These are phyloP conservation scores for Andrena bicolor DNA, from an alignment of 2,888 invertebrate species.

Conservation along the genomic window DNA sequence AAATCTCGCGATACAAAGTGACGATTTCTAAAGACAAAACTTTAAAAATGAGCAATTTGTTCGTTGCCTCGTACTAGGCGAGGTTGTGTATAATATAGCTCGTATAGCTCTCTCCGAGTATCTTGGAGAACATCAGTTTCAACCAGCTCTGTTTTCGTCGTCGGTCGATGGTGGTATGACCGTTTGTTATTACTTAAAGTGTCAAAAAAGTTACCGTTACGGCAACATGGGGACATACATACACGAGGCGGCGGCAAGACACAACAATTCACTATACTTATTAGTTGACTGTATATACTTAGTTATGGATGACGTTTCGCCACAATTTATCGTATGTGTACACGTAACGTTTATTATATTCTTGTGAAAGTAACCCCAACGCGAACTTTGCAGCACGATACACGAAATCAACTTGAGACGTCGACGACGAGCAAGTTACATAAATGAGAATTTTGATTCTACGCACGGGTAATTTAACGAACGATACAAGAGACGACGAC, in stretches of 20 bases:
- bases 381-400: background rate
- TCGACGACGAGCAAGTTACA: background rate
- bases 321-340: too few relatives aligned
- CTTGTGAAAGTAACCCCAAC: background rate
- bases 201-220: constrained; percentile 22
- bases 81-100: too few relatives aligned
- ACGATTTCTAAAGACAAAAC: background rate
- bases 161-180: background rate
- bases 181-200: background rate
- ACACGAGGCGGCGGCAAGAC: background rate
- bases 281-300: background rate
- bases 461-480: constrained; percentile 4
- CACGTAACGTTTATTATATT: background rate
- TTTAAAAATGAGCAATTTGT: background rate
- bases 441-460: constrained; percentile 1
- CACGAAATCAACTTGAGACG: background rate
- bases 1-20: background rate
- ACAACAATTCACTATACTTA: constrained; percentile 10
- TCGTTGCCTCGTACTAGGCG: too few relatives aligned
- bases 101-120: too few relatives aligned
- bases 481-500: background rate
- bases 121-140: background rate
- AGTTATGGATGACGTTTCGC: background rate
- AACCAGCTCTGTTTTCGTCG: too few relatives aligned
- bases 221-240: background rate